Percentiles rank a stretch among this genome's conserved stretches.
These are phyloP conservation scores for Cactoblastis cactorum DNA, from an alignment of 2,888 invertebrate species.

Conservation along the genomic window DNA sequence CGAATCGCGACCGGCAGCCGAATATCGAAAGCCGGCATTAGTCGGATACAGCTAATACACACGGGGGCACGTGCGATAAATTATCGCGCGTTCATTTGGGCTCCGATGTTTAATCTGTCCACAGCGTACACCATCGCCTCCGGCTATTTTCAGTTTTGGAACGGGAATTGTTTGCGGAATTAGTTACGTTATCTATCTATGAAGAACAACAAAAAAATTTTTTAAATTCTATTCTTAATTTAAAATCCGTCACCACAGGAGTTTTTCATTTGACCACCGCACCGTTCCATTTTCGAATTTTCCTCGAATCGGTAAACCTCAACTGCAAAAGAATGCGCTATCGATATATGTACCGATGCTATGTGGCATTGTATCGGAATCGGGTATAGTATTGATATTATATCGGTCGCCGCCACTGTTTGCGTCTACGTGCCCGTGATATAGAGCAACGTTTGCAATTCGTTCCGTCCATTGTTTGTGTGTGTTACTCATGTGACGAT, in stretches of 20 bases:
- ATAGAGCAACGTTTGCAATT: slow-evolving; percentile 54
- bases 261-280: neutral
- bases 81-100: slow-evolving; percentile 77
- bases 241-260: slow-evolving; percentile 9
- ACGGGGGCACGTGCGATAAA: slow-evolving; percentile 74
- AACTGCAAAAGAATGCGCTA: slow-evolving; percentile 39
- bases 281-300: slow-evolving; percentile 19
- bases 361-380: slow-evolving; percentile 28
- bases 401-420: slow-evolving; percentile 43
- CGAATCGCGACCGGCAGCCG: slow-evolving; percentile 74
- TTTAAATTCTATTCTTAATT: slow-evolving; percentile 4
- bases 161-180: slow-evolving; percentile 19
- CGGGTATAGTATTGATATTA: slow-evolving; percentile 37
- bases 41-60: slow-evolving; percentile 79
- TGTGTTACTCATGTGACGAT: slow-evolving; percentile 38
- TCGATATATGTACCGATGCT: slow-evolving; percentile 28
- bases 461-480: slow-evolving; percentile 46
- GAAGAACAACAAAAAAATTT: neutral
- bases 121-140: slow-evolving; percentile 54
- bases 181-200: neutral
- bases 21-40: slow-evolving; percentile 79
- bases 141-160: slow-evolving; percentile 52
- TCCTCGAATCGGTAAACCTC: slow-evolving; percentile 27
- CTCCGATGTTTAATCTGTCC: slow-evolving; percentile 77
- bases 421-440: slow-evolving; percentile 51